Conservation (phyloP, 2,797 vertebrate genomes). For the Thaleichthys pacificus region DNA sequence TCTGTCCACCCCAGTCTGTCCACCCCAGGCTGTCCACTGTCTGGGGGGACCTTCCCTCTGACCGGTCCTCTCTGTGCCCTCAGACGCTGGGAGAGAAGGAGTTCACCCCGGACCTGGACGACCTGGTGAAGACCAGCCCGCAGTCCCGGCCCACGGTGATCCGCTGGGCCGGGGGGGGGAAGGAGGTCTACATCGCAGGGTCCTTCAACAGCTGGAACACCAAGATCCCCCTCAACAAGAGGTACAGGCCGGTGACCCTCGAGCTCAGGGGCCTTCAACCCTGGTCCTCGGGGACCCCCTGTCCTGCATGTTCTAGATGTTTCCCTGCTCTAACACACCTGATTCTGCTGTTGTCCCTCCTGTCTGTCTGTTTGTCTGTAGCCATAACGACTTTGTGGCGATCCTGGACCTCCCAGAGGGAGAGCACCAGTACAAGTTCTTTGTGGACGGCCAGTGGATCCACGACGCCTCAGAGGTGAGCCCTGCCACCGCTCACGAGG, state of each 20-base stretch:
- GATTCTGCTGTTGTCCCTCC: not conserved
- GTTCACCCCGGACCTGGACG: constrained; percentile 87
- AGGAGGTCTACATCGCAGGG: constrained; percentile 93
- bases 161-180: constrained; percentile 94
- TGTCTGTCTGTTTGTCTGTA: constrained; percentile 41
- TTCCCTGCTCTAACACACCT: too few relatives aligned
- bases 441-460: constrained; percentile 97
- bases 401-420: constrained; percentile 96
- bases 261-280: not conserved
- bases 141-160: constrained; percentile 96
- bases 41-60: not conserved
- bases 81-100: constrained; percentile 82
- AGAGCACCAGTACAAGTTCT: constrained; percentile 98
- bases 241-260: constrained; percentile 66
- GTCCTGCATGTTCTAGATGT: too few relatives aligned
- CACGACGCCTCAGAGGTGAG: constrained; percentile 94
- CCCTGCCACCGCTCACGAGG: not conserved
- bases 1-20: too few relatives aligned
- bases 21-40: too few relatives aligned
- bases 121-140: constrained; percentile 83
- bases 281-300: too few relatives aligned
- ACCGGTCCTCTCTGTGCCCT: constrained; percentile 2
- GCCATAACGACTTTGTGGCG: constrained; percentile 97
- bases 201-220: constrained; percentile 96
- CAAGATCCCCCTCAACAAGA: constrained; percentile 97